phyloP scores from a whole-genome alignment of 2,113 vertebrate genomes.

The Larimichthys crocea region DNA sequence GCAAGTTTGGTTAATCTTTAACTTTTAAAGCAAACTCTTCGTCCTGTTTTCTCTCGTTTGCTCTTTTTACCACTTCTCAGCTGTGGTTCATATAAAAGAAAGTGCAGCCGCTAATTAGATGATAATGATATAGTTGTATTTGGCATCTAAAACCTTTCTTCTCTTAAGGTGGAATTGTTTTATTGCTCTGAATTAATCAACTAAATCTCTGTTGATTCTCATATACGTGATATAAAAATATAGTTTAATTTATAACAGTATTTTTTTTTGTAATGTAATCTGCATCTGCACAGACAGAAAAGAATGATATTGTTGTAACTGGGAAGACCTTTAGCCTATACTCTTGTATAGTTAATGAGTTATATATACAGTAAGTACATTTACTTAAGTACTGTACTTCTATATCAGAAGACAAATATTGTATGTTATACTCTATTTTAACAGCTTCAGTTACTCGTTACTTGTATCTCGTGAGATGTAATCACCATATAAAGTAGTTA shows the following conservation, averaged over 20 bases:
- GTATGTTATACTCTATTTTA: not conserved
- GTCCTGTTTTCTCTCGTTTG: not conserved
- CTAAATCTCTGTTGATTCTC: not conserved
- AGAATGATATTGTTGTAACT: too few relatives aligned
- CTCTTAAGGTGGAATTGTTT: not conserved
- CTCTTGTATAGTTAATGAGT: too few relatives aligned
- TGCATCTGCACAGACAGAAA: not conserved
- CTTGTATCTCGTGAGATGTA: not conserved
- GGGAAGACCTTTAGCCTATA: too few relatives aligned
- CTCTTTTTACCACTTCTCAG: not conserved
- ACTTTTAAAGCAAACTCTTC: not conserved
- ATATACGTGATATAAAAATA: not conserved
- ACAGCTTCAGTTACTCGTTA: not conserved
- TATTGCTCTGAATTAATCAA: not conserved
- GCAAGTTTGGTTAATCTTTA: conserved; percentile 41
- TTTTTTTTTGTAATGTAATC: not conserved
- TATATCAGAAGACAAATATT: too few relatives aligned
- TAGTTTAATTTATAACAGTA: not conserved
- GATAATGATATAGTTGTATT: not conserved
- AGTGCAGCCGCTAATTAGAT: not conserved
- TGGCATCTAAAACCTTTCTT: not conserved
- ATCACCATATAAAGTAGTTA: not conserved
- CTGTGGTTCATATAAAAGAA: not conserved
- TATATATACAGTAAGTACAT: not conserved
- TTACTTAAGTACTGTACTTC: not conserved